phyloP scores from a whole-genome alignment of 2,888 invertebrate genomes.

The Alviniconcha strummeri region DNA sequence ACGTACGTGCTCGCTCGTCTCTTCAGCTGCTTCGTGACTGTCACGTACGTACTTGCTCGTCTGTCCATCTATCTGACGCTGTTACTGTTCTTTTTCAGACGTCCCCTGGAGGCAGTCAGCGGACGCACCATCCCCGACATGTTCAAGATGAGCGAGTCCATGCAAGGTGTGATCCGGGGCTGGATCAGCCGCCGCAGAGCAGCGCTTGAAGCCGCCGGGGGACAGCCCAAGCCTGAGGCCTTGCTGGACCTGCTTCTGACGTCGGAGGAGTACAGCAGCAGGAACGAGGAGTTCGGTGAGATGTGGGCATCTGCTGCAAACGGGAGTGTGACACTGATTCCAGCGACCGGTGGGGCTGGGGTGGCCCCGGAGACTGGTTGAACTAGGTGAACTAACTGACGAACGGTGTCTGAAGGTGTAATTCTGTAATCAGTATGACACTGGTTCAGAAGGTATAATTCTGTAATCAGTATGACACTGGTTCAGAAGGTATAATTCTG shows the following conservation, averaged over 20 bases:
- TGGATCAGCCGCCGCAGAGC: conserved; percentile 18
- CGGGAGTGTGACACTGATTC: neutral
- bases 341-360: neutral
- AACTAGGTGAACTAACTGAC: too few relatives aligned
- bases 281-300: conserved; percentile 37
- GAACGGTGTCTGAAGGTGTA: too few relatives aligned
- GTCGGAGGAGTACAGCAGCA: conserved; percentile 32
- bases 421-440: too few relatives aligned
- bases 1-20: too few relatives aligned
- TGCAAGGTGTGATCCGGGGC: conserved; percentile 4
- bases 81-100: neutral
- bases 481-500: too few relatives aligned
- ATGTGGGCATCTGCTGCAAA: neutral
- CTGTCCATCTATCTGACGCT: neutral
- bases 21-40: too few relatives aligned
- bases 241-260: conserved; percentile 36
- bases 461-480: too few relatives aligned
- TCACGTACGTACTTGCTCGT: neutral
- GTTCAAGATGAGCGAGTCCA: conserved; percentile 25
- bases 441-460: too few relatives aligned
- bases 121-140: conserved; percentile 33
- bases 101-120: conserved; percentile 22
- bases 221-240: conserved; percentile 19
- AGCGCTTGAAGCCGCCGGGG: neutral
- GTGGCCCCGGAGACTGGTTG: neutral